These are phyloP conservation scores for Siderastrea radians DNA, from an alignment of 92 coral and sea anemone species.

Conservation along the genomic window DNA sequence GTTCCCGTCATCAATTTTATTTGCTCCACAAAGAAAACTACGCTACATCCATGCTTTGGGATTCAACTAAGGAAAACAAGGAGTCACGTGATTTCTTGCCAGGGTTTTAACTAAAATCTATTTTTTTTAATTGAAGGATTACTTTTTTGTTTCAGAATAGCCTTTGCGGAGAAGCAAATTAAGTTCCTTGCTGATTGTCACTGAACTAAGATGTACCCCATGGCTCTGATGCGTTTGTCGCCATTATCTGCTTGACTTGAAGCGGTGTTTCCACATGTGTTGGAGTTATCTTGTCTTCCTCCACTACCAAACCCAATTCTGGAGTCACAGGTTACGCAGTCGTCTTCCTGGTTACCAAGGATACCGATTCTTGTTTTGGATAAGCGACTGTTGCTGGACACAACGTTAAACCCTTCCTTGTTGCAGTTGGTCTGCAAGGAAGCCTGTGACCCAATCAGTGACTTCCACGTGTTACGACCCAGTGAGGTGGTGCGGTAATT, in stretches of 20 bases:
- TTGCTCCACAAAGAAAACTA: too few relatives aligned
- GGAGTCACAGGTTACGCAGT: neutral
- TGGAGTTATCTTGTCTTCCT: neutral
- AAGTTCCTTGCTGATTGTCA: too few relatives aligned
- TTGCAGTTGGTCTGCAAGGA: slow-evolving; percentile 19
- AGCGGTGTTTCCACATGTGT: slow-evolving; percentile 26
- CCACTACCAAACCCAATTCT: slow-evolving; percentile 30
- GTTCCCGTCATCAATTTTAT: too few relatives aligned
- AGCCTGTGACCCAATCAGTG: slow-evolving; percentile 6
- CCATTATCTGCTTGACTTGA: neutral
- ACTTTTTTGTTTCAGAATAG: too few relatives aligned
- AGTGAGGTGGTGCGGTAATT: slow-evolving; percentile 12
- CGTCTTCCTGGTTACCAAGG: neutral
- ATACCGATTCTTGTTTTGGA: slow-evolving; percentile 8
- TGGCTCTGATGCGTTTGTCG: slow-evolving; percentile 3
- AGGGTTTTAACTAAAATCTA: too few relatives aligned
- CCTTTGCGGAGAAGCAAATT: too few relatives aligned
- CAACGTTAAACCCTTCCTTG: slow-evolving; percentile 13
- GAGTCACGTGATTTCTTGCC: too few relatives aligned
- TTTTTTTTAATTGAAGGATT: too few relatives aligned
- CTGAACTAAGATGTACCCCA: slow-evolving; percentile 2
- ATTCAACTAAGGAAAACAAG: too few relatives aligned
- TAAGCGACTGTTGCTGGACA: fast-evolving
- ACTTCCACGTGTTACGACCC: slow-evolving; percentile 25
- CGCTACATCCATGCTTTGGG: too few relatives aligned